Base-by-base conservation (phyloP, 2,797 vertebrate species). In the Choloepus didactylus region DNA sequence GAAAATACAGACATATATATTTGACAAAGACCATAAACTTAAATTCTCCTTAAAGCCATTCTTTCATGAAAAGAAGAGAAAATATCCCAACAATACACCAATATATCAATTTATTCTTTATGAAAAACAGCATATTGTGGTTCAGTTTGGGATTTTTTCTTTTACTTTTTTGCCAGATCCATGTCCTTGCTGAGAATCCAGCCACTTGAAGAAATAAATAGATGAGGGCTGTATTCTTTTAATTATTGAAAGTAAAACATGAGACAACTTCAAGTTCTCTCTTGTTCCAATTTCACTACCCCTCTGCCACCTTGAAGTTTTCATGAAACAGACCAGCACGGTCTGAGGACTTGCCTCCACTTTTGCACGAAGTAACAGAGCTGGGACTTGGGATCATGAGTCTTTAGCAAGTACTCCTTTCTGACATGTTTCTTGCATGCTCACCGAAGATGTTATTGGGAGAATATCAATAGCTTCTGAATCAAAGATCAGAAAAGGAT, bases 41-140 rank as follows among this genome's bases (percentile, higher is more conserved):
- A 56, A 56, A 92, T 56, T 86, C 84, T 89, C 90, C 80, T 96
- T 95, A 94, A 96, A 93, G 81, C 0, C 44, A 46, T 95, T 87
- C 27, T 87, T 97, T 94, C 83, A 89, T 62, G 85, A 97, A 95
- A 88, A 82, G 84, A 96, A 64, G 18, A 38, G 81, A 95, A 97
- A 96, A 73, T 15, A 87, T 21, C n/a, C 35, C 5, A 6, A 73
- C 91, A 85, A 49, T 87, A 54, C 67, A 23, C 29, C 3, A 60
- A 87, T 60, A 91, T n/a, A 67, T 18, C 80, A 93, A 81, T 95
- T 91, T 92, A 76, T 87, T 95, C 59, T 90, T 87, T 85, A 60
- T 92, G 81, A 81, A 93, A 94, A 73, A 89, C 8, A 72, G 59
- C 41, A 60, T 66, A 38, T 64, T 64, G 7, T 88, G 4, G 56